phyloP scores from a whole-genome alignment of 2,888 invertebrate species.

The Cheilosia impressa region DNA sequence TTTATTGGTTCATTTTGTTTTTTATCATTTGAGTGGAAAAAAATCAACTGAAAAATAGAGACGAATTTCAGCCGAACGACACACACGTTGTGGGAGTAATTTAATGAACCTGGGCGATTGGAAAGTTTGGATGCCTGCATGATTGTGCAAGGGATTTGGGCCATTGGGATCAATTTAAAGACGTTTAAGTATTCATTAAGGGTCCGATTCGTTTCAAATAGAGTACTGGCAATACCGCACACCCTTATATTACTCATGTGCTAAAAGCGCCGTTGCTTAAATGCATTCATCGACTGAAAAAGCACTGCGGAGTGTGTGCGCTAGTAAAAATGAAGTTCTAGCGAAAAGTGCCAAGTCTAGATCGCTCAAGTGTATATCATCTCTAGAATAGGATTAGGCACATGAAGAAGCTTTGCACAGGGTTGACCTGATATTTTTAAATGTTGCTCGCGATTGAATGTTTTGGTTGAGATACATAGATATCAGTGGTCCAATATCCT shows the following conservation, averaged over 20 bases:
- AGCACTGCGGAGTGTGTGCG: too few relatives aligned
- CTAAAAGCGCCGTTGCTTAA: too few relatives aligned
- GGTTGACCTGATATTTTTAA: too few relatives aligned
- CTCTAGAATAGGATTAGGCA: too few relatives aligned
- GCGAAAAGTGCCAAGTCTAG: too few relatives aligned
- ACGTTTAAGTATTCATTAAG: constrained; percentile 48
- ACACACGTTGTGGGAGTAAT: constrained; percentile 38
- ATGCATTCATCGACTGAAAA: too few relatives aligned
- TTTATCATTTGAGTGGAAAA: constrained; percentile 59
- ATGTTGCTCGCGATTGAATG: too few relatives aligned
- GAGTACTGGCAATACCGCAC: neutral
- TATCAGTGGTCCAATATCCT: too few relatives aligned
- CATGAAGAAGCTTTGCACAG: too few relatives aligned
- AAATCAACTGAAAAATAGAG: constrained; percentile 19
- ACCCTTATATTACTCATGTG: neutral
- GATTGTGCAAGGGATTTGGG: constrained; percentile 1
- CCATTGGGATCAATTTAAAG: constrained; percentile 59
- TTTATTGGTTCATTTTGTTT: constrained; percentile 71
- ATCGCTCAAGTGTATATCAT: too few relatives aligned
- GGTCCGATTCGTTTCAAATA: constrained; percentile 10
- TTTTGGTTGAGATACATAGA: too few relatives aligned
- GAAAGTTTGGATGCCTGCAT: constrained; percentile 37
- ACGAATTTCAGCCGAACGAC: neutral
- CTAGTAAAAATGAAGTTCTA: too few relatives aligned
- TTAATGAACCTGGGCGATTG: constrained; percentile 54